Evolutionary conservation across 2,888 invertebrate species (phyloP).

Genomic region (Ennomos quercinarius): DNA sequence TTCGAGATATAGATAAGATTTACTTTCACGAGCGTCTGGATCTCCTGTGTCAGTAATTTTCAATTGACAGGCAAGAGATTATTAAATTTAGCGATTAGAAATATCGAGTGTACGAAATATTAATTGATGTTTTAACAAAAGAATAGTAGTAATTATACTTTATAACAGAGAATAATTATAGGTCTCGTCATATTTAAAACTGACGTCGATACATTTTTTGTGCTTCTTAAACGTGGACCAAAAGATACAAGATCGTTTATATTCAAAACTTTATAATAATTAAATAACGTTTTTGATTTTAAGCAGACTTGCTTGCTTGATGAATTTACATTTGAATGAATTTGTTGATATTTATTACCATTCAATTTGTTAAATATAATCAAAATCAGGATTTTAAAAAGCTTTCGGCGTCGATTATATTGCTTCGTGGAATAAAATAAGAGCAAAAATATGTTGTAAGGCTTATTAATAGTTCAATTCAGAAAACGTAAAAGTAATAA

Average conservation of each 20-base stretch:
- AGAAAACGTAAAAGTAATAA: slow-evolving; percentile 52
- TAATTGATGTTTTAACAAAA: slow-evolving; percentile 25
- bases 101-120: slow-evolving; percentile 16
- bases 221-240: background rate
- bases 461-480: slow-evolving; percentile 49
- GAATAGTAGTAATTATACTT: slow-evolving; percentile 25
- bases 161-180: slow-evolving; percentile 21
- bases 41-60: slow-evolving; percentile 46
- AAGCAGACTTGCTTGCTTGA: too few species aligned
- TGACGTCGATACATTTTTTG: slow-evolving; percentile 6
- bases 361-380: background rate
- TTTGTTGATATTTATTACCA: background rate
- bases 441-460: slow-evolving; percentile 46
- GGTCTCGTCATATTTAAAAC: slow-evolving; percentile 8
- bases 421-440: slow-evolving; percentile 38
- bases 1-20: slow-evolving; percentile 53
- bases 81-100: slow-evolving; percentile 30
- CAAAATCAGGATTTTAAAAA: slow-evolving; percentile 17
- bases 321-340: too few species aligned
- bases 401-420: slow-evolving; percentile 24
- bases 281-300: too few species aligned
- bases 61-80: slow-evolving; percentile 48
- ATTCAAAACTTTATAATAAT: too few species aligned
- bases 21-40: slow-evolving; percentile 56
- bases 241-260: background rate